phyloP scores from a whole-genome alignment of 1,140 invertebrate genomes.

The Heliothis subflexa region DNA sequence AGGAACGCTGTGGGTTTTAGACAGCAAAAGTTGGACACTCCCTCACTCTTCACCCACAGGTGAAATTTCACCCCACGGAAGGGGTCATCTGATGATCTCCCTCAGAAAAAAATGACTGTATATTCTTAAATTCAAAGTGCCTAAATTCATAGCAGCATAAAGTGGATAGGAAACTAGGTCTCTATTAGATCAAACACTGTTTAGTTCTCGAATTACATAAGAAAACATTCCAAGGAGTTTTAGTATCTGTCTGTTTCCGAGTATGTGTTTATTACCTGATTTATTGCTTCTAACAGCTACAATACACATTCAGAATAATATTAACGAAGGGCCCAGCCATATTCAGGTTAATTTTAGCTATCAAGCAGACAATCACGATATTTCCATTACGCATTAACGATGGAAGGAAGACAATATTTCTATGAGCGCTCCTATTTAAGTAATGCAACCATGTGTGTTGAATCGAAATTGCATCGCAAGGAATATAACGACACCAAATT shows the following conservation, averaged over 20 bases:
- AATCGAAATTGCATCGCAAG: constrained; percentile 46
- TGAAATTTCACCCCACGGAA: too few species aligned
- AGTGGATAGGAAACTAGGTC: too few species aligned
- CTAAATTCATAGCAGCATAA: too few species aligned
- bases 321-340: constrained; percentile 25
- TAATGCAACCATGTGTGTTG: constrained; percentile 43
- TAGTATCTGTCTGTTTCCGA: not conserved
- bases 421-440: constrained; percentile 50
- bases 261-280: constrained; percentile 19
- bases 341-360: constrained; percentile 39
- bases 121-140: too few species aligned
- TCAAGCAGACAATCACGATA: constrained; percentile 47
- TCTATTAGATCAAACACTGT: too few species aligned
- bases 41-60: too few species aligned
- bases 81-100: too few species aligned
- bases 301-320: constrained; percentile 24
- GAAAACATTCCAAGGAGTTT: not conserved
- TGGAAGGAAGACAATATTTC: constrained; percentile 47
- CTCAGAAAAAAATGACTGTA: too few species aligned
- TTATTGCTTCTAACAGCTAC: constrained; percentile 12
- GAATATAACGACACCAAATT: constrained; percentile 60
- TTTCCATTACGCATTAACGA: constrained; percentile 40
- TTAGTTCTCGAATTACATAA: not conserved
- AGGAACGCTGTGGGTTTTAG: too few species aligned
- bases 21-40: too few species aligned